Evolutionary conservation across 2,888 invertebrate genomes (phyloP), one percentile per base, ranked within the genome.

Genomic region (Thelaira solivaga): DNA sequence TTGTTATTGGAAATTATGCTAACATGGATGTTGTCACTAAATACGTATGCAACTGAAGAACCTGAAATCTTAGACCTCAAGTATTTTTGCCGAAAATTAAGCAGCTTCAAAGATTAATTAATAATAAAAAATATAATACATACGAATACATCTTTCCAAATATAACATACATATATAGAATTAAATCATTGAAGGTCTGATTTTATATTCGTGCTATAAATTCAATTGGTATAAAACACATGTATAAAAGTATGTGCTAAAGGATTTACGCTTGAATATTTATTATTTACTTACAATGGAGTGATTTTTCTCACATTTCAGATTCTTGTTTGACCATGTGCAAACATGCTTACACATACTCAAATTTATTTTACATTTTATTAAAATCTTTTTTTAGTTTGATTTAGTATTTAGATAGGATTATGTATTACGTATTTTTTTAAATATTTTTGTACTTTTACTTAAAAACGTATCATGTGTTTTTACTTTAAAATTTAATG

Each of bases 251-350:
- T 57, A 49, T 59, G 62, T 69, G 34, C 61, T 61, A 62, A 78
- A 67, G 47, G 74, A 78, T 74, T 71, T 78, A 61, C 65, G 61
- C 69, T 78, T 78, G 51, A 78, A 74, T 59, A 69, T 78, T 69
- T 68, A 57, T 55, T 77, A 73, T 77, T 73, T 77, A 73, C 73
- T 77, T 73, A 36, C 36, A 61, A 65, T 24, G 36, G 51, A 67
- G 31, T 55, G 41, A 43, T 61, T 45, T 39, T 45, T 39, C n/a
- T 29, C 24, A 41, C 36, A 10, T 59, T 39, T 57, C 29, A 31
- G 22, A 51, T 31, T 72, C 11, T 51, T 34, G 18, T 51, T 61
- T 64, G 77, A 77, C 68, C 68, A 73, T 73, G 39, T 45, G 62
- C 22, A 18, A 29, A 10, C 20, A 53, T 49, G 26, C 10, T 18